These are phyloP conservation scores for Stercorarius parasiticus DNA, from an alignment of 2,113 vertebrate species.

Conservation along the genomic window DNA sequence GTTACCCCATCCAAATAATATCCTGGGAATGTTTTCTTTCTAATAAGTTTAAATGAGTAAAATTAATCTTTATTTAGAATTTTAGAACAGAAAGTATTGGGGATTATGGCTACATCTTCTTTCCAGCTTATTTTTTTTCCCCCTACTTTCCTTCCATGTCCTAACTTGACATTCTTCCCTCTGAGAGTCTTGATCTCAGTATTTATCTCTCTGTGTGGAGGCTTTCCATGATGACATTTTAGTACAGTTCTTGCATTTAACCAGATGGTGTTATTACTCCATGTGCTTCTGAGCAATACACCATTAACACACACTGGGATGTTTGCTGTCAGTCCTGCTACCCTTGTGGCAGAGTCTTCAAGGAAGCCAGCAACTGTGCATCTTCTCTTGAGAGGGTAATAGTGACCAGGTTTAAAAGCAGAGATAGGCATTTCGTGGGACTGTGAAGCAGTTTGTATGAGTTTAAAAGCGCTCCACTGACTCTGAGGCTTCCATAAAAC, in stretches of 20 bases:
- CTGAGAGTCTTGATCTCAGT: background rate
- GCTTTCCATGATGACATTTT: background rate
- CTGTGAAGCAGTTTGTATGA: background rate
- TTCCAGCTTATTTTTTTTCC: background rate
- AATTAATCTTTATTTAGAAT: background rate
- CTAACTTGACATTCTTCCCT: background rate
- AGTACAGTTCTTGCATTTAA: background rate
- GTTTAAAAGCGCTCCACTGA: background rate
- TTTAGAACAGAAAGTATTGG: background rate
- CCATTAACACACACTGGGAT: rapidly evolving
- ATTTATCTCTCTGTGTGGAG: background rate
- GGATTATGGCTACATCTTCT: background rate
- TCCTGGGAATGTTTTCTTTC: background rate
- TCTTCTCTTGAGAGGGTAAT: background rate
- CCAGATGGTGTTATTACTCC: background rate
- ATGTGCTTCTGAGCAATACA: background rate
- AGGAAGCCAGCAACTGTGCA: background rate
- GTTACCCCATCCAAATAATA: background rate
- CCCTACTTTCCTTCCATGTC: background rate
- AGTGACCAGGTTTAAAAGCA: background rate
- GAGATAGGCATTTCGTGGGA: background rate
- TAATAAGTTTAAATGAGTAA: background rate
- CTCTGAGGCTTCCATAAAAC: background rate
- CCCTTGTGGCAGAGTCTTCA: background rate
- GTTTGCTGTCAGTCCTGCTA: background rate